phyloP scores from a whole-genome alignment of 1,140 invertebrate genomes.

The Meloidogyne chitwoodi region DNA sequence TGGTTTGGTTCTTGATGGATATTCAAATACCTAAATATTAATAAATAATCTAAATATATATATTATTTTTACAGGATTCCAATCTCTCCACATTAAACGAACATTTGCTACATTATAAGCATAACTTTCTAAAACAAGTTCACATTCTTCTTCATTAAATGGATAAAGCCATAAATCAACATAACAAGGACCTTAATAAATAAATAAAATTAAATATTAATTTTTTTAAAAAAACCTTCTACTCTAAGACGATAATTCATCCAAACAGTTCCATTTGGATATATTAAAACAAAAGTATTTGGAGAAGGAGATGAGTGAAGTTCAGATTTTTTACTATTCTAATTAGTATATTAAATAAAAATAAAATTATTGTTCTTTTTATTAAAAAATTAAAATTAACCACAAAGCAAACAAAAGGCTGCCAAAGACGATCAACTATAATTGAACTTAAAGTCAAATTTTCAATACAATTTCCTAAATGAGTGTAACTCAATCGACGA shows the following conservation, averaged over 20 bases:
- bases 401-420: slow-evolving; percentile 41
- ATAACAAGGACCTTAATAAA: slow-evolving; percentile 24
- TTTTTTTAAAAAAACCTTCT: slow-evolving; percentile 32
- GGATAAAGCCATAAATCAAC: slow-evolving; percentile 43
- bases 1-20: slow-evolving; percentile 52
- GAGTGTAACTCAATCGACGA: slow-evolving; percentile 24
- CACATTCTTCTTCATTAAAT: slow-evolving; percentile 47
- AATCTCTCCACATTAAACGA: slow-evolving; percentile 55
- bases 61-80: slow-evolving; percentile 46
- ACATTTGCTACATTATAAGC: slow-evolving; percentile 59
- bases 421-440: slow-evolving; percentile 46
- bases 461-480: slow-evolving; percentile 36
- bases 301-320: slow-evolving; percentile 42
- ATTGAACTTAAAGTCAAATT: slow-evolving; percentile 43
- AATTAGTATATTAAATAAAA: slow-evolving; percentile 15
- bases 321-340: slow-evolving; percentile 41
- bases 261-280: slow-evolving; percentile 48
- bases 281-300: slow-evolving; percentile 45
- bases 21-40: slow-evolving; percentile 46
- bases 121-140: slow-evolving; percentile 51
- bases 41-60: neutral
- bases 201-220: slow-evolving; percentile 21
- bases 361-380: neutral
- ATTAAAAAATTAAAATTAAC: neutral
- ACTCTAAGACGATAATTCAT: slow-evolving; percentile 44